A percentile compares a stretch with the other conserved stretches of the same genome.
phyloP scores from a whole-genome alignment of 2,888 invertebrate species.

The Bhutanitis thaidina region DNA sequence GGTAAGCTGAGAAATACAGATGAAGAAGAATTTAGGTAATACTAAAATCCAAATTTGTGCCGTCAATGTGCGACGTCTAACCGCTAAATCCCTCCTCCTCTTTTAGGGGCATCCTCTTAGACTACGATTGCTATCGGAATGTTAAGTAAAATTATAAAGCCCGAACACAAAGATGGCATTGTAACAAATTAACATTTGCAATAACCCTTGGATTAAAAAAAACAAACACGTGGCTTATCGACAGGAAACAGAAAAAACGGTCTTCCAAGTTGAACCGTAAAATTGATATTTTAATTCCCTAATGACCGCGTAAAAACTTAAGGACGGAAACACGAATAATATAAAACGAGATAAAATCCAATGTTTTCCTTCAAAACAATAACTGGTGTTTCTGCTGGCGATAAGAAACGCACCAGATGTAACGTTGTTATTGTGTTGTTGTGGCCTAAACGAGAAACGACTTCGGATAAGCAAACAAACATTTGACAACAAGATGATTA shows the following conservation, averaged over 20 bases:
- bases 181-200: constrained; percentile 17
- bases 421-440: constrained; percentile 35
- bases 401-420: constrained; percentile 71
- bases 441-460: constrained; percentile 31
- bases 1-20: too few species aligned
- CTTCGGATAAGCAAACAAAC: constrained; percentile 10
- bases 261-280: constrained; percentile 35
- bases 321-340: constrained; percentile 63
- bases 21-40: too few species aligned
- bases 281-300: constrained; percentile 36
- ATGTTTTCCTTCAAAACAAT: constrained; percentile 67
- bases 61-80: too few species aligned
- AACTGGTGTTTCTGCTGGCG: constrained; percentile 54
- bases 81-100: too few species aligned
- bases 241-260: constrained; percentile 31
- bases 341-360: constrained; percentile 48
- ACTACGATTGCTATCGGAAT: too few species aligned
- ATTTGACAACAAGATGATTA: not conserved
- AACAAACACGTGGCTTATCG: constrained; percentile 30
- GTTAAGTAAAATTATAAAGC: too few species aligned
- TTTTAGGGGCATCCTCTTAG: too few species aligned
- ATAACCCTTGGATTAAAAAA: constrained; percentile 14
- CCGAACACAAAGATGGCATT: not conserved
- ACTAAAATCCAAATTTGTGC: too few species aligned
- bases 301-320: constrained; percentile 48